A percentile compares a stretch with the other conserved stretches of the same genome.
phyloP scores from a whole-genome alignment of 2,888 invertebrate species.

The Lobophora halterata region DNA sequence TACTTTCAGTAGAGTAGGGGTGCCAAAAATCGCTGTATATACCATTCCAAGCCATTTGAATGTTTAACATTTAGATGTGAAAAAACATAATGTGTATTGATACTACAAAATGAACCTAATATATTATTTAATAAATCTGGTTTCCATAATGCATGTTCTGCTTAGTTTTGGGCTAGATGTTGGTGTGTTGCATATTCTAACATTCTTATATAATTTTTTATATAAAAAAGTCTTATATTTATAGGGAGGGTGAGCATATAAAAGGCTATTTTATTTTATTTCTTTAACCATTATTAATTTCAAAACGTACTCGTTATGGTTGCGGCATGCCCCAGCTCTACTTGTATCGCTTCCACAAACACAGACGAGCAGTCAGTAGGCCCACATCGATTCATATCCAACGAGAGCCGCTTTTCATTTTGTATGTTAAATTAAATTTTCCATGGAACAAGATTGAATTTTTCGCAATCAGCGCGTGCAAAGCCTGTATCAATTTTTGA shows the following conservation, averaged over 20 bases:
- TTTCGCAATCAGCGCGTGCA: constrained; percentile 76
- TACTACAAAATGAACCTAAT: not conserved
- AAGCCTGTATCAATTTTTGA: constrained; percentile 52
- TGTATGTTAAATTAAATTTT: constrained; percentile 81
- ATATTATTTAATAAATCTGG: too few species aligned
- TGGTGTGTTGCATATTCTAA: too few species aligned
- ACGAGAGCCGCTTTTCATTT: constrained; percentile 75
- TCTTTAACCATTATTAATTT: too few species aligned
- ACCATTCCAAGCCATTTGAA: too few species aligned
- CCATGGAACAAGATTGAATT: constrained; percentile 80
- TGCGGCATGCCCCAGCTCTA: constrained; percentile 47
- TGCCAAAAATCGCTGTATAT: not conserved
- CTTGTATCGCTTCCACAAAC: constrained; percentile 59
- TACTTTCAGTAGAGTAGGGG: constrained; percentile 6
- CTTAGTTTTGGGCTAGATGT: too few species aligned
- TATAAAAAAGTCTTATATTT: too few species aligned
- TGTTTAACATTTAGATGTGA: too few species aligned
- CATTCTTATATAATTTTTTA: too few species aligned
- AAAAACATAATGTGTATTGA: not conserved
- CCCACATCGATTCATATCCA: constrained; percentile 76
- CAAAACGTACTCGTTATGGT: too few species aligned
- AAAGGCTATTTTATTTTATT: too few species aligned
- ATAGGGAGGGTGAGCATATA: too few species aligned
- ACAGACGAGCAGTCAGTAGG: constrained; percentile 72
- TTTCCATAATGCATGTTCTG: too few species aligned